A percentile compares a stretch with the other conserved stretches of the same genome.
These are phyloP conservation scores for Lasiurus cinereus DNA, from an alignment of 2,113 vertebrate genomes.

Conservation along the genomic window DNA sequence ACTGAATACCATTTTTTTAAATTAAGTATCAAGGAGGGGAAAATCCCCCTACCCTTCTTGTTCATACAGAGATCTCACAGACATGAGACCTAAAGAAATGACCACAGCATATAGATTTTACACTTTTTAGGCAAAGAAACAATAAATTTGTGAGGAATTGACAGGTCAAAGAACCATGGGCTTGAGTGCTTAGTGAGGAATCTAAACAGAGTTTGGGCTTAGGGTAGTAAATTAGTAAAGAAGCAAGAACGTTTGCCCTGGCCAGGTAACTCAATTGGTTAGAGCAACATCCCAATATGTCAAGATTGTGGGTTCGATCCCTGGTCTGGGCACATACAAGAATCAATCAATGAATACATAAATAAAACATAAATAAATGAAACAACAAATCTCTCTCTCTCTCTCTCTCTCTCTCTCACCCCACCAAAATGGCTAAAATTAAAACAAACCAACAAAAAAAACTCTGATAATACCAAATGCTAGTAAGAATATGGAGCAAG, in stretches of 20 bases:
- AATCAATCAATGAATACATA: neutral
- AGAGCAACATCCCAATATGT: neutral
- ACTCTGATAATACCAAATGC: neutral
- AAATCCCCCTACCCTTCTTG: neutral
- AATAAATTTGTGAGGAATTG: neutral
- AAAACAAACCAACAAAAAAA: neutral
- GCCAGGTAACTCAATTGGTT: neutral
- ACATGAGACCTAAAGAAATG: neutral
- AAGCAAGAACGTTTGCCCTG: neutral
- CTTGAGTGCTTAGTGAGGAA: neutral
- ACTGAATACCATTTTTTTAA: neutral
- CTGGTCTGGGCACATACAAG: neutral
- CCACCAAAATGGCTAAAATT: neutral
- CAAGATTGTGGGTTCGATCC: neutral
- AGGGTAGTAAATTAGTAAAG: neutral
- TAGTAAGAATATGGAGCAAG: neutral
- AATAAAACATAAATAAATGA: too few species aligned
- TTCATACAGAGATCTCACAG: neutral
- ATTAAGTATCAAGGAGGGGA: neutral
- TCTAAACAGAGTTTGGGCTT: neutral
- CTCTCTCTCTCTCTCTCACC: neutral
- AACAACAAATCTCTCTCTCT: neutral
- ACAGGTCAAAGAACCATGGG: neutral
- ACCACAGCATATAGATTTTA: neutral
- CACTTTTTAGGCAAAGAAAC: neutral